Evolutionary conservation across 2,113 vertebrate genomes (phyloP).

Genomic region (Dromiciops gliroides): DNA sequence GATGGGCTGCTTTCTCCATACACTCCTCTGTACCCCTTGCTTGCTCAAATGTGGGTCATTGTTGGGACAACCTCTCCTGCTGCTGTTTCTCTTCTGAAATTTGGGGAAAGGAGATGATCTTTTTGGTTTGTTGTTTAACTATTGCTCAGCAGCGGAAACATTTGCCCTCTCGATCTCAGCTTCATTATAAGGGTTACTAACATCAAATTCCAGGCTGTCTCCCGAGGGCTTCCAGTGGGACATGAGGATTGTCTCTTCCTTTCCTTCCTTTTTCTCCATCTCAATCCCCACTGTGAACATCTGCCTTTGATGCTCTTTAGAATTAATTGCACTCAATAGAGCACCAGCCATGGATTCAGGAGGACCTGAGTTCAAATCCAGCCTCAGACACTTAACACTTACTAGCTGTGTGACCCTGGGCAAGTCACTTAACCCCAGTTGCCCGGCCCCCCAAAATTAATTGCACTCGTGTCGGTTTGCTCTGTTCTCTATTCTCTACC

Average conservation of each 20-base stretch:
- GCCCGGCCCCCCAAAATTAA: too few relatives aligned
- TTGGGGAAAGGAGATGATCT: not conserved
- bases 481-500: not conserved
- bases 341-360: too few relatives aligned
- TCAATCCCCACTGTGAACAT: not conserved
- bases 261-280: not conserved
- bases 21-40: not conserved
- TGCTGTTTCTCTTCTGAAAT: not conserved
- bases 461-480: not conserved
- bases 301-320: not conserved
- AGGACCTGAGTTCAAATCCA: too few relatives aligned
- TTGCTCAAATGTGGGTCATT: not conserved
- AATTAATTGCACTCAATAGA: not conserved
- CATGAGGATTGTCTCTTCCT: not conserved
- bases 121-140: not conserved
- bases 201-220: not conserved
- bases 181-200: too few relatives aligned
- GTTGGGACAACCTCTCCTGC: accelerated
- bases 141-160: not conserved
- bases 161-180: too few relatives aligned
- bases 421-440: too few relatives aligned
- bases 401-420: too few relatives aligned
- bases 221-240: not conserved
- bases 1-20: not conserved
- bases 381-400: too few relatives aligned